Base-by-base conservation (phyloP, 2,113 vertebrate species). In the Pholis gunnellus region DNA sequence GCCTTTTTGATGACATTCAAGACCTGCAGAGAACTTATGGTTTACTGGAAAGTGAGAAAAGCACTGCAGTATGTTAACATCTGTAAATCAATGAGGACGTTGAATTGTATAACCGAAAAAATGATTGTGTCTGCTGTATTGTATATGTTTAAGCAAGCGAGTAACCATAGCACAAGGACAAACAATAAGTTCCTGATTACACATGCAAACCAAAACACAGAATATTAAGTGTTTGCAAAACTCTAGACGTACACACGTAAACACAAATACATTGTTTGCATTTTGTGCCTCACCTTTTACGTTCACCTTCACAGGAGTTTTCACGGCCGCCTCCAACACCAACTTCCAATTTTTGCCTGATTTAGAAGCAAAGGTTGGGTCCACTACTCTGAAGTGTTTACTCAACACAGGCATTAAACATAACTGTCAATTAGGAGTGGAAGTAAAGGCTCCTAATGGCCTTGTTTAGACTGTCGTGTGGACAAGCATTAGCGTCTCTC, bases 361-460 rank as follows among this genome's bases (percentile, higher is more conserved):
- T 87, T 90, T 88, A 90, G 74, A 82, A 81, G 86, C 84, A 77
- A 48, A 87, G 84, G 88, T 85, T 74, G 63, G 77, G 64, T 66
- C 79, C 75, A 81, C 80, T 80, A 75, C 75, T 83, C 79, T 72
- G 52, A 88, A 91, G 88, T 88, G 85, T 93, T 93, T 91, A 91
- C 88, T 92, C 84, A 87, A 85, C 81, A 81, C 87, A 81, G 89
- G 87, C 90, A 88, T 89, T 91, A 89, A 91, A 92, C 88, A 91
- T 83, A 90, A 91, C 87, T 89, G 90, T 93, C 92, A 94, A 92
- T 93, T 94, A 92, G 73, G 78, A 89, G 83, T 82, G 85, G 88
- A 90, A 85, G 92, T 85, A 81, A 52, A 66, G 75, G 60, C 87
- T 90, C 73, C 81, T 94, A 94, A 93, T 92, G 88, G 86, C 85